These are phyloP conservation scores for Bombus confusus DNA, from an alignment of 1,140 invertebrate genomes.

Conservation along the genomic window DNA sequence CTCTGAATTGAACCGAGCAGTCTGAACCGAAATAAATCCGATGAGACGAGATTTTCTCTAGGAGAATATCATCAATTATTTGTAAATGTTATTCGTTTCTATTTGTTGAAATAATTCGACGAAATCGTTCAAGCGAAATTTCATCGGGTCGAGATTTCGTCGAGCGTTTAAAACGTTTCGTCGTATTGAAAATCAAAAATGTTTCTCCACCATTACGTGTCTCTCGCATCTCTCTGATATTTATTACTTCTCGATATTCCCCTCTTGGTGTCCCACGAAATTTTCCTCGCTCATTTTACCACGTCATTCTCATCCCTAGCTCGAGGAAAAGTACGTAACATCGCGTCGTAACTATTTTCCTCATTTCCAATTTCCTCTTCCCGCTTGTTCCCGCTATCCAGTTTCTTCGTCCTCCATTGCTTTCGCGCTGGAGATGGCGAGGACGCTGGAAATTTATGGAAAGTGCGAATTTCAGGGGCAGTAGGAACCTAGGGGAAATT, in stretches of 20 bases:
- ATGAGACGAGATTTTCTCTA: not conserved
- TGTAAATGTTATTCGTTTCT: not conserved
- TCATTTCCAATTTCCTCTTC: constrained; percentile 41
- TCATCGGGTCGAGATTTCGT: constrained; percentile 1
- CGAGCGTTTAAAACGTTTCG: not conserved
- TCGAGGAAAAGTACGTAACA: constrained; percentile 6
- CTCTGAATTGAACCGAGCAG: not conserved
- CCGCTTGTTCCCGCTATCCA: not conserved
- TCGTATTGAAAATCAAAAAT: not conserved
- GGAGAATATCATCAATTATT: not conserved
- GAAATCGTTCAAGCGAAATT: not conserved
- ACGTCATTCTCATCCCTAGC: constrained; percentile 9
- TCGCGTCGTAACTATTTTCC: constrained; percentile 36
- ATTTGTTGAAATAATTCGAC: not conserved
- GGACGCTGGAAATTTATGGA: constrained; percentile 45
- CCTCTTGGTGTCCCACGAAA: not conserved
- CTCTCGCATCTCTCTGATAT: not conserved
- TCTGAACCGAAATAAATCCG: not conserved
- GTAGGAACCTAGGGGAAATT: not conserved
- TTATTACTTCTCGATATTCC: not conserved
- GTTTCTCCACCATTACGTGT: not conserved
- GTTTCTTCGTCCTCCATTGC: not conserved
- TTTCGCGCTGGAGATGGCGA: not conserved
- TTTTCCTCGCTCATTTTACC: constrained; percentile 11
- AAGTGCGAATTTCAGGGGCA: constrained; percentile 22